phyloP scores from a whole-genome alignment of 2,888 invertebrate genomes.

The Philhelius pedissequus region DNA sequence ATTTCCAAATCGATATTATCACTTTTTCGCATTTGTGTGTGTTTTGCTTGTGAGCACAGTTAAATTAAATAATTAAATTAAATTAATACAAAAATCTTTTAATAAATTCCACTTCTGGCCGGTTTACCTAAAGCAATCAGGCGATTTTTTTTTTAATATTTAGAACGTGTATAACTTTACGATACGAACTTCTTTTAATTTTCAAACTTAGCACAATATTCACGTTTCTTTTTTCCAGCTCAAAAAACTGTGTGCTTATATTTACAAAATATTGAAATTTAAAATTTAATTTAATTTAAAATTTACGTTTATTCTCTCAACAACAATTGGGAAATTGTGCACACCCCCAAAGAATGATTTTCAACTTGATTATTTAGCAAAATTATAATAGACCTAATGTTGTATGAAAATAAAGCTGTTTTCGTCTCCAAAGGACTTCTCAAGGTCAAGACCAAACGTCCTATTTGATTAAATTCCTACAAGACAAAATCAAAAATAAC shows the following conservation, averaged over 20 bases:
- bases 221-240: neutral
- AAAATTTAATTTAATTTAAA: constrained; percentile 21
- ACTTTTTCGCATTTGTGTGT: too few species aligned
- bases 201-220: too few species aligned
- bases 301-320: too few species aligned
- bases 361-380: neutral
- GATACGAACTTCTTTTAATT: too few species aligned
- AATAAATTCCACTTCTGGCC: too few species aligned
- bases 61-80: too few species aligned
- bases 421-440: neutral
- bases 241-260: constrained; percentile 6
- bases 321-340: constrained; percentile 42
- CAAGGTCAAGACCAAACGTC: neutral
- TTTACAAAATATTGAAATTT: constrained; percentile 19
- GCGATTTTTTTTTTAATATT: too few species aligned
- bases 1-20: too few species aligned
- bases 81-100: too few species aligned
- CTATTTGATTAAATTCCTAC: neutral
- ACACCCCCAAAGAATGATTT: neutral
- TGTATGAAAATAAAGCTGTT: constrained; percentile 14
- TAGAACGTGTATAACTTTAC: too few species aligned
- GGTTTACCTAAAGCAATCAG: too few species aligned
- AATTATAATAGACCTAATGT: constrained; percentile 33
- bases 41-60: too few species aligned
- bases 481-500: neutral